Percentiles rank a stretch among this genome's conserved stretches.
Evolutionary conservation across 2,888 invertebrate genomes (phyloP).

Genomic region (Eupeodes luniger): DNA sequence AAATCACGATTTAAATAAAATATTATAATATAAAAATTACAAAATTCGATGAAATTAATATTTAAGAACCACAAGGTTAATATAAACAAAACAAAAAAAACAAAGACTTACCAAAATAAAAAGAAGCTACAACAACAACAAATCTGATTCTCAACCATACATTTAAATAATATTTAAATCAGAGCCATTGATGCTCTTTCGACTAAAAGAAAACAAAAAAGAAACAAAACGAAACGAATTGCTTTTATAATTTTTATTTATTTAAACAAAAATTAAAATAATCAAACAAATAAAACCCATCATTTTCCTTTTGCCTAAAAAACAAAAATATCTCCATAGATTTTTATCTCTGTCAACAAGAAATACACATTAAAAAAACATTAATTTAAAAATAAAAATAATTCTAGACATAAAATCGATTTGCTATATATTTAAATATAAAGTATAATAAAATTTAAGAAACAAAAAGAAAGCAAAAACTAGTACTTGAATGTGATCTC

Average conservation of each 20-base stretch:
- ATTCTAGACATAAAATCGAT: slow-evolving; percentile 58
- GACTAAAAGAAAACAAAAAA: neutral
- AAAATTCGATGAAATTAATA: slow-evolving; percentile 33
- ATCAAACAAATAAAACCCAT: neutral
- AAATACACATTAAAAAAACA: slow-evolving; percentile 43
- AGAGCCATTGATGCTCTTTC: slow-evolving; percentile 46
- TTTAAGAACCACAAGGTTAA: slow-evolving; percentile 64
- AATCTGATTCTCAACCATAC: slow-evolving; percentile 43
- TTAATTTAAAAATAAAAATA: slow-evolving; percentile 30
- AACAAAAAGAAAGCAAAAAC: slow-evolving; percentile 49
- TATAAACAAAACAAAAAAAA: slow-evolving; percentile 37
- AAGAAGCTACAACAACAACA: slow-evolving; percentile 39
- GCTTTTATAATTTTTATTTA: slow-evolving; percentile 42
- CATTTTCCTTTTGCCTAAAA: neutral
- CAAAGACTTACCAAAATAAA: slow-evolving; percentile 37
- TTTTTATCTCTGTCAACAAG: slow-evolving; percentile 24
- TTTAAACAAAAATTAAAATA: slow-evolving; percentile 26
- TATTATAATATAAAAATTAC: slow-evolving; percentile 34
- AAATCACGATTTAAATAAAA: slow-evolving; percentile 68
- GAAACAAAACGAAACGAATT: slow-evolving; percentile 54
- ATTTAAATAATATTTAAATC: slow-evolving; percentile 43
- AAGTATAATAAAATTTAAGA: slow-evolving; percentile 33
- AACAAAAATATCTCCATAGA: neutral
- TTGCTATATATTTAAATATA: slow-evolving; percentile 58
- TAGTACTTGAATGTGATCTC: slow-evolving; percentile 76